A percentile compares a stretch with the other conserved stretches of the same genome.
Evolutionary conservation across 2,888 invertebrate genomes (phyloP).

Genomic region (Bibio marci): DNA sequence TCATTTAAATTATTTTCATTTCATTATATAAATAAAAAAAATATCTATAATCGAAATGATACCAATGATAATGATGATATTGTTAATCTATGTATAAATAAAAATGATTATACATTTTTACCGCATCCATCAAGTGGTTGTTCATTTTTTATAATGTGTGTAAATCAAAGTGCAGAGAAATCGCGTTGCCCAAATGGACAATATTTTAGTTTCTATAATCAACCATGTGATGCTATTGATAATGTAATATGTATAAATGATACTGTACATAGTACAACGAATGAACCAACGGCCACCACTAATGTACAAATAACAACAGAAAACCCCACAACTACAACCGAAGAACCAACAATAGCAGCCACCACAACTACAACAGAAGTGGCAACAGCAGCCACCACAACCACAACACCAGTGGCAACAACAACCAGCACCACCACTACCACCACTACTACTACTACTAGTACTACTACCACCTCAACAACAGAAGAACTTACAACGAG

Average conservation of each 20-base stretch:
- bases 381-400: background rate
- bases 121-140: conserved; percentile 22
- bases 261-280: conserved; percentile 14
- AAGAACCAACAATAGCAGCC: background rate
- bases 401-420: background rate
- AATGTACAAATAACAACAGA: background rate
- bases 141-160: conserved; percentile 22
- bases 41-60: too few species aligned
- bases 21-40: too few species aligned
- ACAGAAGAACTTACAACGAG: background rate
- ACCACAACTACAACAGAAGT: background rate
- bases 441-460: background rate
- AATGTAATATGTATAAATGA: conserved; percentile 15
- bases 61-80: too few species aligned
- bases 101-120: conserved; percentile 11
- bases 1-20: too few species aligned
- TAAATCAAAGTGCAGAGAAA: conserved; percentile 13
- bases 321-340: background rate
- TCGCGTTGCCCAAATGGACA: conserved; percentile 21
- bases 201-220: conserved; percentile 19
- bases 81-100: too few species aligned
- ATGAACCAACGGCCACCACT: background rate
- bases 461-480: background rate
- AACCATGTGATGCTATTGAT: conserved; percentile 21
- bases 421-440: background rate